These are phyloP conservation scores for Caligus rogercresseyi DNA, from an alignment of 1,140 invertebrate genomes.

Conservation along the genomic window DNA sequence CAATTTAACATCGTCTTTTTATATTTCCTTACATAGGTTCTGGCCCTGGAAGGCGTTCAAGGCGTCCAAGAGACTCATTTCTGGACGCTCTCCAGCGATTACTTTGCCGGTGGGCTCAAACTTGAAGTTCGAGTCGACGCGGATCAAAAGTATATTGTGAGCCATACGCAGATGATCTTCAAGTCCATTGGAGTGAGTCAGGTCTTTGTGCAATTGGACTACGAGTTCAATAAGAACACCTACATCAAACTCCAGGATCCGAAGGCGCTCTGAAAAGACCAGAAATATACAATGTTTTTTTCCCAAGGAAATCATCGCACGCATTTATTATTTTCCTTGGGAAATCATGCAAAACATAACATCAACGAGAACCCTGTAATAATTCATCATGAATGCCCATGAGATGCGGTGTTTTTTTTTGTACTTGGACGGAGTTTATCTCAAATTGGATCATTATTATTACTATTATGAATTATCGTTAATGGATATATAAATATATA, in stretches of 20 bases:
- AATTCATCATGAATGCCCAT: too few species aligned
- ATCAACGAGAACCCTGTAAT: too few species aligned
- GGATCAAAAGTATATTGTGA: conserved; percentile 72
- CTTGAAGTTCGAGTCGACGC: conserved; percentile 75
- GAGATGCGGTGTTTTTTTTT: too few species aligned
- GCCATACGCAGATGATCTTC: conserved; percentile 85
- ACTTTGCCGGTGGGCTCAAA: conserved; percentile 77
- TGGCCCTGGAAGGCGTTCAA: conserved; percentile 69
- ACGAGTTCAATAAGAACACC: conserved; percentile 32
- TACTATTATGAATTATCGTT: too few species aligned
- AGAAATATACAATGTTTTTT: too few species aligned
- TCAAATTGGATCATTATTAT: too few species aligned
- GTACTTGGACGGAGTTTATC: too few species aligned
- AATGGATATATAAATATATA: too few species aligned
- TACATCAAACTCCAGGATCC: conserved; percentile 13
- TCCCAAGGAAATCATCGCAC: too few species aligned
- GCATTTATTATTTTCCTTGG: too few species aligned
- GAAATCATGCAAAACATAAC: too few species aligned
- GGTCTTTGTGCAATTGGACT: conserved; percentile 78
- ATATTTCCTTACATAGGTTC: conserved; percentile 26
- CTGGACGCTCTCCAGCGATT: conserved; percentile 86
- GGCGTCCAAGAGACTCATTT: conserved; percentile 83
- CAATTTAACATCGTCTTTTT: too few species aligned
- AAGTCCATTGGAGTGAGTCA: conserved; percentile 67
- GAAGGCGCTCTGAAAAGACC: background rate